Evolutionary conservation across 1,140 invertebrate species (phyloP).

Genomic region (Drosophila pallidifrons): DNA sequence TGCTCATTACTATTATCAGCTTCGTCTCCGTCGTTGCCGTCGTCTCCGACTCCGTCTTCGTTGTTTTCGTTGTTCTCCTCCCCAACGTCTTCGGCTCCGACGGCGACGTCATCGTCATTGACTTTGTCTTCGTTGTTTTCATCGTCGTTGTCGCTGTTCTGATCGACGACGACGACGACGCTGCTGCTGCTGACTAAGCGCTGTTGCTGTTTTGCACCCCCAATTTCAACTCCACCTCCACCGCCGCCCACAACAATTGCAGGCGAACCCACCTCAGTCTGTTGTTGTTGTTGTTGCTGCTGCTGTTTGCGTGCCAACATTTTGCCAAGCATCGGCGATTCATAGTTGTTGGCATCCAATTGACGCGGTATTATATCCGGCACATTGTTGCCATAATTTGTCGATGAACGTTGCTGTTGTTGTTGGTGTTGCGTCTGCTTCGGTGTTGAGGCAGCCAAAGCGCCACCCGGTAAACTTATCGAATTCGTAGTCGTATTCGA

Average conservation of each 20-base stretch:
- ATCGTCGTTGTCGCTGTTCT: constrained; percentile 15
- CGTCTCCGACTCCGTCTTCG: constrained; percentile 18
- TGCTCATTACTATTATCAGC: constrained; percentile 9
- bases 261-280: constrained; percentile 12
- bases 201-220: constrained; percentile 24
- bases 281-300: not conserved
- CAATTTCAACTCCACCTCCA: not conserved
- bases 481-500: constrained; percentile 15
- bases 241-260: not conserved
- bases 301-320: constrained; percentile 62
- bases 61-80: constrained; percentile 45
- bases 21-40: constrained; percentile 19
- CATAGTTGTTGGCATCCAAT: constrained; percentile 30
- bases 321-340: constrained; percentile 52
- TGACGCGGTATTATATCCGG: constrained; percentile 68
- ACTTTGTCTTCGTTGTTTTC: constrained; percentile 25
- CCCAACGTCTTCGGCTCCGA: not conserved
- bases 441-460: constrained; percentile 64
- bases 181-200: constrained; percentile 40
- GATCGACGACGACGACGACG: not conserved
- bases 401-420: too few species aligned
- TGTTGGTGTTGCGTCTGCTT: constrained; percentile 32
- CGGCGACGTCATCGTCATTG: constrained; percentile 30
- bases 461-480: constrained; percentile 10
- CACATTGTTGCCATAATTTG: constrained; percentile 28